Base-by-base conservation (phyloP, 2,888 invertebrate species). In the Nesidiocoris tenuis region DNA sequence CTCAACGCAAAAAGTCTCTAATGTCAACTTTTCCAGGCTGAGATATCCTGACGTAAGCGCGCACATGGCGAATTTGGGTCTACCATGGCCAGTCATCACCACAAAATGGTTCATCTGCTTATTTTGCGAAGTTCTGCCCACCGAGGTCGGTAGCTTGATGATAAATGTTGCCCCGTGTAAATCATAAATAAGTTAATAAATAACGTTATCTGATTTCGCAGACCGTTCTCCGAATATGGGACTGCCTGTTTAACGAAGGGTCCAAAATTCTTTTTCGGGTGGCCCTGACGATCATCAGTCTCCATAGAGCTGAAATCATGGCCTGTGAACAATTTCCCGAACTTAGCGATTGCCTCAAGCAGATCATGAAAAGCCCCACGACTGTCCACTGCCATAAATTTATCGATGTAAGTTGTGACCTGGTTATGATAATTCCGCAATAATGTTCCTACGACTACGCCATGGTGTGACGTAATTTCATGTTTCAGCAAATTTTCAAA, bases 81-180 rank as follows among this genome's bases (percentile, higher is more conserved):
- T 96, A 81, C 93, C 94, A 16, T 96, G 95, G 92, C 91, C 94
- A 72, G 91, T 96, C 76, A 91, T 96, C 81, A 91, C 92, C 24
- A 95, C 95, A 76, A 97, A 96, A 85, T 97, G 96, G 96, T 96
- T 97, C 83, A 92, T 97, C 81, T 97, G 96, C 83, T 86, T 96
- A 68, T 96, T 92, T 85, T 93, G 94, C 70, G 96, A 97, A 86
- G 95, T 96, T 74, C 86, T 97, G 77, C 96, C 96, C 0, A 91
- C 93, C 76, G 96, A 97, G 85, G 89, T 89, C 83, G 82, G 77
- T n/a, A n/a, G n/a, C n/a, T 78, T 12, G 56, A 3, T 12, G 7
- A 18, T 54, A 54, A 54, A 16, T 7, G n/a, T n/a, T n/a, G n/a
- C n/a, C n/a, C n/a, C n/a, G n/a, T n/a, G n/a, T n/a, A n/a, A n/a